Conservation (phyloP, 2,797 vertebrate genomes). For the Cirrhinus mrigala region DNA sequence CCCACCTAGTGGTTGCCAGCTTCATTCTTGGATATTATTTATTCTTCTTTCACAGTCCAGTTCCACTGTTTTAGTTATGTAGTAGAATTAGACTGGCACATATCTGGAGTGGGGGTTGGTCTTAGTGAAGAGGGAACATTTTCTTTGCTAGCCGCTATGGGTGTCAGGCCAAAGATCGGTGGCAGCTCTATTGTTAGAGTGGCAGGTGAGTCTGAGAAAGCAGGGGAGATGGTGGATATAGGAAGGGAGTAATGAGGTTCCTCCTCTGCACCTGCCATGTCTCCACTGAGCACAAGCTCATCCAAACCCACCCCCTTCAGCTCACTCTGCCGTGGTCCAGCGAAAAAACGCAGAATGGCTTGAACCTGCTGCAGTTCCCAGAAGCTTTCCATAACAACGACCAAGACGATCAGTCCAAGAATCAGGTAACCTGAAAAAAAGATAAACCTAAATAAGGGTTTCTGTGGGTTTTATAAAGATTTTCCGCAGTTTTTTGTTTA, state of each 20-base stretch:
- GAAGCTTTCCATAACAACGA: constrained; percentile 75
- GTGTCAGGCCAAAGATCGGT: neutral
- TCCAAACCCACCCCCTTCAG: constrained; percentile 58
- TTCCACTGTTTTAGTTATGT: constrained; percentile 11
- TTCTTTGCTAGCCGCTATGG: neutral
- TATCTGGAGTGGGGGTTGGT: neutral
- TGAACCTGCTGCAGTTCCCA: constrained; percentile 73
- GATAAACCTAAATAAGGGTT: neutral
- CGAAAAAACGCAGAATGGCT: constrained; percentile 68
- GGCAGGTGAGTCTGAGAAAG: constrained; percentile 35
- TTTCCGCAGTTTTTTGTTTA: too few species aligned
- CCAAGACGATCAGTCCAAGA: constrained; percentile 77
- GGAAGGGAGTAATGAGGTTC: constrained; percentile 63
- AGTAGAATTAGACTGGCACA: neutral
- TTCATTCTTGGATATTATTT: neutral
- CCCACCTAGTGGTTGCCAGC: constrained; percentile 42
- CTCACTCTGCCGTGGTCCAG: constrained; percentile 56
- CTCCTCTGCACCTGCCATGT: constrained; percentile 31
- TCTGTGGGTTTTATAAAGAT: neutral
- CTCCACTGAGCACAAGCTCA: constrained; percentile 60
- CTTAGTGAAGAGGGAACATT: neutral
- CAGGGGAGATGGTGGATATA: constrained; percentile 69
- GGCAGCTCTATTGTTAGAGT: constrained; percentile 25
- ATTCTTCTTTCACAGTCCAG: neutral
- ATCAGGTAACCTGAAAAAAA: constrained; percentile 78